phyloP scores from a whole-genome alignment of 1,140 invertebrate genomes.

The Drosophila saltans region DNA sequence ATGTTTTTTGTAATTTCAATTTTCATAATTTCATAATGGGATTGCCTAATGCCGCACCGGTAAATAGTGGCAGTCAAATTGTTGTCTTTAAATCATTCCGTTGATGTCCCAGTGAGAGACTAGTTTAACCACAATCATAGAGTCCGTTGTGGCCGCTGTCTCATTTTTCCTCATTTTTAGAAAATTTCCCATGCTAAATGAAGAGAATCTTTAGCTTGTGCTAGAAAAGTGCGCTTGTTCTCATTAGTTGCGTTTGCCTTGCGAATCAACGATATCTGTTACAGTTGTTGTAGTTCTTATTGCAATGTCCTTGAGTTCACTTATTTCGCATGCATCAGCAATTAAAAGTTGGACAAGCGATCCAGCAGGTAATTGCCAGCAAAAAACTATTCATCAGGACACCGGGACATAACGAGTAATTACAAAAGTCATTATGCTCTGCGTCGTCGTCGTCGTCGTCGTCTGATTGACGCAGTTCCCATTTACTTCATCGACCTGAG shows the following conservation, averaged over 20 bases:
- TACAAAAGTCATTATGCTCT: slow-evolving; percentile 72
- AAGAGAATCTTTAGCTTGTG: slow-evolving; percentile 20
- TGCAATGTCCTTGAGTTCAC: slow-evolving; percentile 8
- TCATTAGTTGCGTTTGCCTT: not conserved
- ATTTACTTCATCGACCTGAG: slow-evolving; percentile 8
- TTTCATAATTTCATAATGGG: slow-evolving; percentile 72
- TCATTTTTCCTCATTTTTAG: slow-evolving; percentile 1
- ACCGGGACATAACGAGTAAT: slow-evolving; percentile 48
- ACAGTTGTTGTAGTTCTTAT: not conserved
- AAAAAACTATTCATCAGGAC: slow-evolving; percentile 36
- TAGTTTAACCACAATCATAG: not conserved
- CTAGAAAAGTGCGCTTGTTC: slow-evolving; percentile 31
- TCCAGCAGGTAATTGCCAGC: slow-evolving; percentile 65
- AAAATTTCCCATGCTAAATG: slow-evolving; percentile 30
- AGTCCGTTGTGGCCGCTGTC: not conserved
- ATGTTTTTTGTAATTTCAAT: slow-evolving; percentile 38
- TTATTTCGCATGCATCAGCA: slow-evolving; percentile 62
- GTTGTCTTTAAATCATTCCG: not conserved
- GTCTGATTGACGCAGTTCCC: slow-evolving; percentile 32
- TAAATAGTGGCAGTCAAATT: slow-evolving; percentile 2
- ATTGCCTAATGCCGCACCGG: slow-evolving; percentile 51
- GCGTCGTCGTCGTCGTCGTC: slow-evolving; percentile 8
- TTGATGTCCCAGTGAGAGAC: not conserved
- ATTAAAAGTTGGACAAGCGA: slow-evolving; percentile 74
- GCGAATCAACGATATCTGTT: not conserved